phyloP scores from a whole-genome alignment of 2,113 vertebrate species.

The Trogon melanurus region DNA sequence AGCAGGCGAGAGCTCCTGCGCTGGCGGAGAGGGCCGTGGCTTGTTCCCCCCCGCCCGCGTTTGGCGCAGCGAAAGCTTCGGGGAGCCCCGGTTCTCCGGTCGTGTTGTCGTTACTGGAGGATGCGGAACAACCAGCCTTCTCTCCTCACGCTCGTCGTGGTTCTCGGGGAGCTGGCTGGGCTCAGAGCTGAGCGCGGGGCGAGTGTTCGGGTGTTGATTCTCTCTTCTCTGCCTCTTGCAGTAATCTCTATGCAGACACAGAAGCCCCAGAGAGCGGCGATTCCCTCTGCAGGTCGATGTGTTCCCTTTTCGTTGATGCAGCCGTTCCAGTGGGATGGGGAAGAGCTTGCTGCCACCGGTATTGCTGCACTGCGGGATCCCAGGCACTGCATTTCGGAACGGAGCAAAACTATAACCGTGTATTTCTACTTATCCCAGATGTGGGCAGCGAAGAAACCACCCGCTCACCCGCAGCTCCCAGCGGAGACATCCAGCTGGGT shows the following conservation, averaged over 20 bases:
- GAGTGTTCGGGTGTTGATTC: neutral
- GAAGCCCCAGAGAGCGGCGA: conserved; percentile 61
- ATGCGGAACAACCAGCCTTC: neutral
- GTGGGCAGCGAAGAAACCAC: conserved; percentile 39
- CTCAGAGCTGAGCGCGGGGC: rapidly evolving
- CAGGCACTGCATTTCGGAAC: neutral
- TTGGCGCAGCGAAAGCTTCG: neutral
- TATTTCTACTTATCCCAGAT: conserved; percentile 29
- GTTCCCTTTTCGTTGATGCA: conserved; percentile 54
- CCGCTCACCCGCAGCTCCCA: conserved; percentile 20
- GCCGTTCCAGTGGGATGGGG: conserved; percentile 40
- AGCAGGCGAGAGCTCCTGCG: neutral
- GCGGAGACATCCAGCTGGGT: conserved; percentile 5
- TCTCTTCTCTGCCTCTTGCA: conserved; percentile 46
- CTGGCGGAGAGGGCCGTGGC: neutral
- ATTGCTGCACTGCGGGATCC: conserved; percentile 43
- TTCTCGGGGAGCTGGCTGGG: neutral
- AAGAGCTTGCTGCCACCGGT: conserved; percentile 44
- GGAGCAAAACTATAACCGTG: conserved; percentile 43
- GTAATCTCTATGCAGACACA: conserved; percentile 79
- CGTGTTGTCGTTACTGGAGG: neutral
- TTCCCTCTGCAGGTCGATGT: conserved; percentile 53
- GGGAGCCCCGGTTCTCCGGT: neutral
- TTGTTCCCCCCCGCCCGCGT: neutral
- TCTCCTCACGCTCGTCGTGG: neutral